Base-by-base conservation (phyloP, 2,888 invertebrate genomes). In the Druceiella hillmani region DNA sequence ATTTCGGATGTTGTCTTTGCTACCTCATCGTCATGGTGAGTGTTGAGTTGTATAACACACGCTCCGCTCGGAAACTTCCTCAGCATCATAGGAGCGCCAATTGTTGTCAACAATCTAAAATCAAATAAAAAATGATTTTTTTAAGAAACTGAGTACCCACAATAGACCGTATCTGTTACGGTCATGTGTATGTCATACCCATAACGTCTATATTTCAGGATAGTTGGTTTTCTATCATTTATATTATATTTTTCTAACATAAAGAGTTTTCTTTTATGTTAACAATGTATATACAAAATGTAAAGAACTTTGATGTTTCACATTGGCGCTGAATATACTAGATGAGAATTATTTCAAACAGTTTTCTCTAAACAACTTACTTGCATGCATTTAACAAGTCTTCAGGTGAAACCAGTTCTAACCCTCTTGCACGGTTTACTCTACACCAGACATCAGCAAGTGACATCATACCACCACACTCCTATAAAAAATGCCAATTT, bases 361-460 rank as follows among this genome's bases (percentile, higher is more conserved):
- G 6, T 20, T 1, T 31, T 9, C 9, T 15, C 46, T 16, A 12
- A 33, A 13, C n/a, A 22, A 66, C 64, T 47, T 71, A 79, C 62
- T 78, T 77, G 69, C 95, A 97, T 11, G 95, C 95, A 65, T 90
- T 85, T 27, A 97, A 65, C 49, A 98, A 74, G 74, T 99, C 99
- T 63, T 98, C 98, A 0, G 98, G 97, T 1, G 99, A 99, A 35
- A 99, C 67, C 1, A 99, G 74, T 67, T 98, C 94, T 48, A 98
- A 72, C 3, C 98, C 98, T 57, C 99, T 77, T 1, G 98, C 97
- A 59, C 99, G 78, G 64, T 99, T 99, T 2, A 98, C 85, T 50
- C 98, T 77, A 64, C 98, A 98, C 73, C 92, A 99, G 1, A 88
- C 95, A 69, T 99, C 99, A 3, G 95, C 87, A 38, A 99, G 65